Evolutionary conservation across 2,113 vertebrate species (phyloP).

Genomic region (Ranitomeya variabilis): DNA sequence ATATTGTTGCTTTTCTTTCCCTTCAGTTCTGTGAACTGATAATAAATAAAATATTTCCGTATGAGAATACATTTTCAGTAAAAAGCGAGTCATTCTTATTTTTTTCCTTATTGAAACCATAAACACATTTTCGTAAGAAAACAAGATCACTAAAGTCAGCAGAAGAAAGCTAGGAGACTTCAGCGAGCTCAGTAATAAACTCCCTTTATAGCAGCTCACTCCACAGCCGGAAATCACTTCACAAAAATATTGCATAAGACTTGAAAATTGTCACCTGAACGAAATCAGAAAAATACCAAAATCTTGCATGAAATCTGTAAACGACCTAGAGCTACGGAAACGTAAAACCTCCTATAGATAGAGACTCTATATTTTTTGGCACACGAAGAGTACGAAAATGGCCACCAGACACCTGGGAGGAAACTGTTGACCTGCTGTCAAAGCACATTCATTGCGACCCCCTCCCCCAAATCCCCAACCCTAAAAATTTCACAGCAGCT

Average conservation of each 20-base stretch:
- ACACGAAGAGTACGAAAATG: conserved; percentile 30
- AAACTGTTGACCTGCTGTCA: background rate
- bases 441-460: conserved; percentile 9
- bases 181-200: background rate
- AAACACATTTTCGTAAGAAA: conserved; percentile 38
- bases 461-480: background rate
- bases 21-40: conserved; percentile 24
- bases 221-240: conserved; percentile 35
- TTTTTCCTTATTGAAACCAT: conserved; percentile 8
- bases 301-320: conserved; percentile 19
- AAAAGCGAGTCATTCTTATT: background rate
- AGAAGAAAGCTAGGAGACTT: background rate
- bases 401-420: conserved; percentile 25
- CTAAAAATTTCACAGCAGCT: conserved; percentile 31
- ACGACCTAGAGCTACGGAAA: conserved; percentile 1
- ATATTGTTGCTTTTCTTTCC: conserved; percentile 40
- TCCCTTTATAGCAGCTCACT: conserved; percentile 5
- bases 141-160: conserved; percentile 39
- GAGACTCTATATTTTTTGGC: conserved; percentile 48
- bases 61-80: conserved; percentile 43
- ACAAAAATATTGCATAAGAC: conserved; percentile 56
- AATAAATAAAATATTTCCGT: conserved; percentile 31
- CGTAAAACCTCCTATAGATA: background rate
- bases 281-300: conserved; percentile 47
- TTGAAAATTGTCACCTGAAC: conserved; percentile 48